phyloP scores from a whole-genome alignment of 2,797 vertebrate genomes.

The Cyprinodon diabolis region DNA sequence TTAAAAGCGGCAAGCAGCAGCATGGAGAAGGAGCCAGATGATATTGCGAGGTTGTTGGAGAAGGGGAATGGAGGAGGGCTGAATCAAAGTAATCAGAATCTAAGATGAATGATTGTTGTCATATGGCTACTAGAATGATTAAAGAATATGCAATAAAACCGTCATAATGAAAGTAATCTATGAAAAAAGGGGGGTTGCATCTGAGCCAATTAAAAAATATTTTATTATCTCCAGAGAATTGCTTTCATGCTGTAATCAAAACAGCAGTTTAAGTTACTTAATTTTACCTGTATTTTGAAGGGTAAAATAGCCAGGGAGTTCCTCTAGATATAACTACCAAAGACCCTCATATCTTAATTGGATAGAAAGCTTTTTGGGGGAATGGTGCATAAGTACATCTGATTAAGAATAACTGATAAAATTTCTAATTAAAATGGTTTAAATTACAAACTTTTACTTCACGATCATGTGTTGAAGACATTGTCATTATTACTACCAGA shows the following conservation, averaged over 20 bases:
- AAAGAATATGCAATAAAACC: not conserved
- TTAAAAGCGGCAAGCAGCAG: too few relatives aligned
- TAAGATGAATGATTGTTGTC: conserved; percentile 10
- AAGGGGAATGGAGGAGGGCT: too few relatives aligned
- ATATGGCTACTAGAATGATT: conserved; percentile 6
- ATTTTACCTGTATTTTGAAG: conserved; percentile 31
- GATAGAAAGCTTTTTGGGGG: conserved; percentile 6
- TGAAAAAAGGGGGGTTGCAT: not conserved
- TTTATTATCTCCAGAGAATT: conserved; percentile 14
- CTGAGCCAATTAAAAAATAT: conserved; percentile 22
- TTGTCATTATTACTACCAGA: not conserved
- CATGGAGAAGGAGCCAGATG: too few relatives aligned
- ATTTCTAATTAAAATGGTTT: not conserved
- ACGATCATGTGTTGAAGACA: not conserved
- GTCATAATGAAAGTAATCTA: not conserved
- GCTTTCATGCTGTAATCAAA: conserved; percentile 44
- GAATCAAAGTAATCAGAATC: too few relatives aligned
- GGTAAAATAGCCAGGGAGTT: conserved; percentile 29
- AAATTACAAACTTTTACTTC: too few relatives aligned
- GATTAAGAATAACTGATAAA: conserved; percentile 12
- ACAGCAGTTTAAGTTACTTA: conserved; percentile 15
- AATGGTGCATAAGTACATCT: not conserved
- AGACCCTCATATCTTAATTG: conserved; percentile 42
- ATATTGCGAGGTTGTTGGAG: too few relatives aligned
- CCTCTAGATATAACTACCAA: conserved; percentile 27